Evolutionary conservation across 2,888 invertebrate genomes (phyloP), one percentile per base, ranked within the genome.

Genomic region (Leistus spinibarbis): DNA sequence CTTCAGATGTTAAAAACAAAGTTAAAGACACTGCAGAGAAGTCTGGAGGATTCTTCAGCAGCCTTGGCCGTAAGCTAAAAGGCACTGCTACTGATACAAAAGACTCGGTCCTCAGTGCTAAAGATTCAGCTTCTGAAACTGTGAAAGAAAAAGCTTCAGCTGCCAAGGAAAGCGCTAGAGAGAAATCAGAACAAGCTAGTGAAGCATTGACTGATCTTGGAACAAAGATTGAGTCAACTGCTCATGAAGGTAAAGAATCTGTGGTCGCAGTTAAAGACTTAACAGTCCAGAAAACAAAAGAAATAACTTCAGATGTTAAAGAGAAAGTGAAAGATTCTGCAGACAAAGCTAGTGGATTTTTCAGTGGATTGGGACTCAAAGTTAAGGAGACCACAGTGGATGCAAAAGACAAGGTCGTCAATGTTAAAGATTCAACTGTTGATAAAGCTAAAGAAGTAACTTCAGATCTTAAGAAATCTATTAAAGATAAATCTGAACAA

Each of bases 401-500:
- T n/a, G 57, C 16, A 22, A 57, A 19, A 23, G 54, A n/a, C 4
- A 7, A 13, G 13, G 54, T 54, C 2, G 54, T 54, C 2, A 17
- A 3, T 54, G 54, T 17, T 3, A 62, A 66, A 24, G 40, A 77
- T 57, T 69, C 77, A 27, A 63, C 62, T 22, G 67, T 70, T 57
- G 56, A 76, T 65, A 76, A 68, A 57, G 19, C 24, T 9, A 62
- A 76, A 23, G 78, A 72, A 13, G 67, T 40, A 4, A 64, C 69
- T 5, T 40, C 56, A 40, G 69, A 76, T 60, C 72, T 62, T 1
- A 78, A 79, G 63, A 86, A 88, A 81, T 16, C 1, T 40, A 17
- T 16, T 9, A 83, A 84, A 76, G 88, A 87, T 82, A 75, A 76
- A 0, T 86, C 86, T 78, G 86, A 86, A 73, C 77, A 81, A 19